These are phyloP conservation scores for Campylomormyrus numenius DNA, from an alignment of 2,113 vertebrate species.

Conservation along the genomic window DNA sequence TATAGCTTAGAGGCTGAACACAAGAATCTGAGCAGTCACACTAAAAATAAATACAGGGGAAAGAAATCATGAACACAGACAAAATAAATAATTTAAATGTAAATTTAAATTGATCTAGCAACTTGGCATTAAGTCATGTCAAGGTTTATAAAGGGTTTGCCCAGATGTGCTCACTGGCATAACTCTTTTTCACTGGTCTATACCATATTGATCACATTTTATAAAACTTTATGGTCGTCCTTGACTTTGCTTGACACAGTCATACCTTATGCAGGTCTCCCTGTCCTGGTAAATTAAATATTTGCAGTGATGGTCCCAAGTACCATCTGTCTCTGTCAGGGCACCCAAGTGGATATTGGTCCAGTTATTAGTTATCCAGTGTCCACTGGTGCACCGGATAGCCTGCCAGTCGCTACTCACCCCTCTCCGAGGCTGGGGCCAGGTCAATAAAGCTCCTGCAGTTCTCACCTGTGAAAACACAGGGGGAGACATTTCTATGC, in stretches of 20 bases:
- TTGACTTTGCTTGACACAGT: background rate
- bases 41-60: background rate
- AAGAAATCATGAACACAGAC: background rate
- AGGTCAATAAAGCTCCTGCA: constrained; percentile 93
- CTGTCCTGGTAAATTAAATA: background rate
- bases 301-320: background rate
- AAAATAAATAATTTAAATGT: background rate
- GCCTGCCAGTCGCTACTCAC: constrained; percentile 56
- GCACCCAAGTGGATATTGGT: background rate
- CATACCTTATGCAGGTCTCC: background rate
- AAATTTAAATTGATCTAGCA: background rate
- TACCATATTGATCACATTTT: background rate
- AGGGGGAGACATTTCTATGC: constrained; percentile 11
- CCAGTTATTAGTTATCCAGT: background rate
- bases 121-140: background rate
- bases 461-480: constrained; percentile 73
- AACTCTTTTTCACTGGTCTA: background rate
- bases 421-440: constrained; percentile 86
- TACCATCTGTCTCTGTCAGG: background rate
- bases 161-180: background rate
- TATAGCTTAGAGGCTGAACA: background rate
- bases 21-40: background rate
- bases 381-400: background rate
- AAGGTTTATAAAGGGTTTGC: background rate
- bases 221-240: background rate